Evolutionary conservation across 2,888 invertebrate species (phyloP), one percentile per base, ranked within the genome.

Genomic region (Eilema griseolum): DNA sequence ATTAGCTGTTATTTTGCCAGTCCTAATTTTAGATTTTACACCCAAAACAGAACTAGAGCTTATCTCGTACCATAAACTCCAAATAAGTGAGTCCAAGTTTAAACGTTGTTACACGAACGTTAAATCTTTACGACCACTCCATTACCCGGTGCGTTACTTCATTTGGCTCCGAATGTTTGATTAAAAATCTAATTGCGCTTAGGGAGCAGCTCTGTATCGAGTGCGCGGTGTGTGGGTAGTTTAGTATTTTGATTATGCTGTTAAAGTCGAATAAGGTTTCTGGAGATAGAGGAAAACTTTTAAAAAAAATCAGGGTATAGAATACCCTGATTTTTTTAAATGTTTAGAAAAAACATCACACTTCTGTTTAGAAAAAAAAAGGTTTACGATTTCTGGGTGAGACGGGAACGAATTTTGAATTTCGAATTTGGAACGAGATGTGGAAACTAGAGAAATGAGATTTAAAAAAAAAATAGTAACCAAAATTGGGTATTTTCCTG

Each of bases 91-190:
- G 20, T 33, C 59, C 26, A 59, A 59, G n/a, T 52, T 52, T 52
- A 62, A 20, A 62, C 37, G 23, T 12, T 41, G 24, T 52, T 28
- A 26, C 26, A 31, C 24, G 14, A 16, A 52, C 64, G 14, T 64
- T 28, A 64, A 64, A 64, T 52, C n/a, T 64, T 64, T 20, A 64
- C 52, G 52, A 64, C 20, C 4, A 31, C 28, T 52, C 46, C 16
- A 64, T 64, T 64, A 64, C n/a, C n/a, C 16, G 8, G 12, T 10
- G 26, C 24, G 41, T 41, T 26, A 26, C 16, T 41, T 24, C 61
- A 37, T 33, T 37, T 37, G 37, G 24, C 41, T 62, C 16, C n/a
- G 11, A 26, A 41, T 62, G 62, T 41, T 26, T 41, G 41, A 62
- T 41, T 62, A 62, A 62, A 62, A 62, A 41, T 62, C 41, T 62